These are phyloP conservation scores for Campodea augens DNA, from an alignment of 1,140 invertebrate genomes.

Conservation along the genomic window DNA sequence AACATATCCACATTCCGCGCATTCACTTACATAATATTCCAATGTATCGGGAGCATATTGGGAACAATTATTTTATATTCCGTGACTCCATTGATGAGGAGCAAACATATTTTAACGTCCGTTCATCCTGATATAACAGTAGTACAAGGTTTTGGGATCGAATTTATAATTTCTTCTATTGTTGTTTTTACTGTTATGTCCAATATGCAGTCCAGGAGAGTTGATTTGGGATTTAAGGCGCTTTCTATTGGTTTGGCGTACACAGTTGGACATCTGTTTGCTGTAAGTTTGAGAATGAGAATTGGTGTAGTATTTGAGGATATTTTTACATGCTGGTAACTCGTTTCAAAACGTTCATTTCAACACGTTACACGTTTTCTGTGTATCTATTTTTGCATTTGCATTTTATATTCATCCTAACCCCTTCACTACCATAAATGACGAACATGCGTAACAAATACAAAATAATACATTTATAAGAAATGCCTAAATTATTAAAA, in stretches of 20 bases:
- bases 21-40: constrained; percentile 21
- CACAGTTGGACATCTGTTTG: background rate
- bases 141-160: constrained; percentile 29
- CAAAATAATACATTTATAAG: too few species aligned
- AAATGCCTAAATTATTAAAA: too few species aligned
- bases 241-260: background rate
- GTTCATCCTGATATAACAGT: constrained; percentile 15
- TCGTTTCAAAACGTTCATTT: too few species aligned
- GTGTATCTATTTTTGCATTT: background rate
- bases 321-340: too few species aligned
- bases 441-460: too few species aligned
- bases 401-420: too few species aligned
- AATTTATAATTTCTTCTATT: constrained; percentile 31
- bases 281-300: background rate
- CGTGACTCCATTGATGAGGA: constrained; percentile 15
- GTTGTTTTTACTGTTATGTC: constrained; percentile 24
- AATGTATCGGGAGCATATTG: constrained; percentile 23
- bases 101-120: constrained; percentile 17
- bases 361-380: too few species aligned
- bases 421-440: too few species aligned
- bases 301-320: too few species aligned
- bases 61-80: constrained; percentile 21
- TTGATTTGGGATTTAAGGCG: background rate
- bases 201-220: constrained; percentile 25
- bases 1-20: constrained; percentile 19